These are phyloP conservation scores for Nymphalis c-album DNA, from an alignment of 2,888 invertebrate genomes.

Conservation along the genomic window DNA sequence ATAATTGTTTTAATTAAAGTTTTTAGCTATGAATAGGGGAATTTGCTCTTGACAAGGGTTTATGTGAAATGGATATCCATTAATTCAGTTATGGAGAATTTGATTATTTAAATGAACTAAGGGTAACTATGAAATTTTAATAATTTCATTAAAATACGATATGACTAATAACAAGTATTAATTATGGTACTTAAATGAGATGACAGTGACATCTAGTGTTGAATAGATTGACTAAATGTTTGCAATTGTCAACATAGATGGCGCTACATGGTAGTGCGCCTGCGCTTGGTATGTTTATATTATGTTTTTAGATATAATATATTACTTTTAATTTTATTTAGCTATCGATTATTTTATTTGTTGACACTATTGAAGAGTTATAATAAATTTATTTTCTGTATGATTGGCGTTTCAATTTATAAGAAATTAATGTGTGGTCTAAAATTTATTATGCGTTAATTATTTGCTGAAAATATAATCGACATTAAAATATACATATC, in stretches of 20 bases:
- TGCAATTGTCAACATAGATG: slow-evolving; percentile 50
- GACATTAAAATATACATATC: too few species aligned
- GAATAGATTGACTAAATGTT: slow-evolving; percentile 48
- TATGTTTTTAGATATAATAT: too few species aligned
- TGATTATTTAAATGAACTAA: slow-evolving; percentile 4
- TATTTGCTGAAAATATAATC: too few species aligned
- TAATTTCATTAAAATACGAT: background rate
- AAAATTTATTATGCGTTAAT: too few species aligned
- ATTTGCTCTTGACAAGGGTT: slow-evolving; percentile 57
- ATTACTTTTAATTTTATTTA: too few species aligned
- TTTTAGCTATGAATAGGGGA: slow-evolving; percentile 61
- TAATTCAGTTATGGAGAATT: slow-evolving; percentile 19
- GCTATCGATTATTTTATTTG: too few species aligned
- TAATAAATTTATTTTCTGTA: too few species aligned
- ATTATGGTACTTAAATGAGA: background rate
- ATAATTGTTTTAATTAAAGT: slow-evolving; percentile 76
- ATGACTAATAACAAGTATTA: too few species aligned
- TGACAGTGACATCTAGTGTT: slow-evolving; percentile 50
- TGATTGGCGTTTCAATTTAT: too few species aligned
- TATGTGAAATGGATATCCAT: slow-evolving; percentile 49
- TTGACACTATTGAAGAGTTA: too few species aligned
- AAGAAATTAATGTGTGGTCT: too few species aligned
- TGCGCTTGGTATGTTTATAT: slow-evolving; percentile 37
- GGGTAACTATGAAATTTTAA: slow-evolving; percentile 7
- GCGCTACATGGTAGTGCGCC: slow-evolving; percentile 55